Conservation (phyloP, 2,113 vertebrate species). For the Scortum barcoo region DNA sequence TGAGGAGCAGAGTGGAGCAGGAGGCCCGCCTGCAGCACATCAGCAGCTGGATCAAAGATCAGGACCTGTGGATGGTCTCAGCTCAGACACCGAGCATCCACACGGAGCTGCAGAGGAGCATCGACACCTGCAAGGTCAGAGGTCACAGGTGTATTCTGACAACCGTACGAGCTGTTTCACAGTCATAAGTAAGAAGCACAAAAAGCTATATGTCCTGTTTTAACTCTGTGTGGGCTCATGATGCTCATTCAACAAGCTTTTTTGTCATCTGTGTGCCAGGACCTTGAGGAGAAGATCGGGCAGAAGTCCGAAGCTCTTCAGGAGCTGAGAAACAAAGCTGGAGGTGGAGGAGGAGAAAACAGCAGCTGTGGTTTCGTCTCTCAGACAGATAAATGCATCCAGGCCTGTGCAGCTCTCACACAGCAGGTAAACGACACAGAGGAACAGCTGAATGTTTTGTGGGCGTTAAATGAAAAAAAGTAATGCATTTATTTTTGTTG, state of each 20-base stretch:
- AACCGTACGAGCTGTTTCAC: background rate
- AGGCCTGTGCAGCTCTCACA: constrained; percentile 70
- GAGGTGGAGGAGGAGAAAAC: background rate
- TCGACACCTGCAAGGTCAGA: constrained; percentile 87
- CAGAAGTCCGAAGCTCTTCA: constrained; percentile 82
- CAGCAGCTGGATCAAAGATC: constrained; percentile 85
- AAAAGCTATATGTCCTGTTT: background rate
- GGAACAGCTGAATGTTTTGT: background rate
- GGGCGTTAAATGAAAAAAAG: background rate
- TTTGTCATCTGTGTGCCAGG: constrained; percentile 73
- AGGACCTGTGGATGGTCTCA: constrained; percentile 81
- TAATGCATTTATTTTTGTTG: background rate
- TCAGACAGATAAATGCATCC: constrained; percentile 64
- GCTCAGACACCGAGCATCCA: constrained; percentile 82
- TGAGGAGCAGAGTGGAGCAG: constrained; percentile 83
- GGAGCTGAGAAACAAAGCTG: constrained; percentile 78
- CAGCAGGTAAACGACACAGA: constrained; percentile 81
- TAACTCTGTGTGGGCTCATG: background rate
- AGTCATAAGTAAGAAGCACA: background rate
- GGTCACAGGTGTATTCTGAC: background rate
- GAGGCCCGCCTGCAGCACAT: constrained; percentile 85
- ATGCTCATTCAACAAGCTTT: background rate
- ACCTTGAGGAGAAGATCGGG: constrained; percentile 83
- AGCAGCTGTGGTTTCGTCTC: constrained; percentile 15
- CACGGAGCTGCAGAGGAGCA: constrained; percentile 77